A percentile compares a stretch with the other conserved stretches of the same genome.
Evolutionary conservation across 2,888 invertebrate genomes (phyloP).

Genomic region (Cephus rjabovi): DNA sequence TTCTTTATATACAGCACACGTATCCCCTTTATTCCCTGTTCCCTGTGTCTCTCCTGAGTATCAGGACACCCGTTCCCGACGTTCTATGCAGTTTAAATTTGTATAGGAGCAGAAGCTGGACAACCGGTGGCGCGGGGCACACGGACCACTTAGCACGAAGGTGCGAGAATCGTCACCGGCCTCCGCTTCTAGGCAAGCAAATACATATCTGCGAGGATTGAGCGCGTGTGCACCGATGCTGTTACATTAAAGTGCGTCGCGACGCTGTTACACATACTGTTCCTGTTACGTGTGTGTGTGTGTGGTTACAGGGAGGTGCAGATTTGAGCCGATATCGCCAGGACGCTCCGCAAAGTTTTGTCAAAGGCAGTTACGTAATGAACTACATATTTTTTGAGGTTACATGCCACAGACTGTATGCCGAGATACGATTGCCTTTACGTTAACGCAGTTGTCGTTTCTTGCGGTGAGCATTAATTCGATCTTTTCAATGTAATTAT

Average conservation of each 20-base stretch:
- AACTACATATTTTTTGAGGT: slow-evolving; percentile 28
- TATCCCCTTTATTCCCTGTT: not conserved
- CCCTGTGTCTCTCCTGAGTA: not conserved
- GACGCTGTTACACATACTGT: not conserved
- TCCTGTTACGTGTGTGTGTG: not conserved
- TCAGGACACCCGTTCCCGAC: slow-evolving; percentile 14
- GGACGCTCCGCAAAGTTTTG: slow-evolving; percentile 31
- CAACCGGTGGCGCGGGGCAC: slow-evolving; percentile 53
- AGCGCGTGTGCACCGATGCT: not conserved
- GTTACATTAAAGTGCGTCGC: not conserved
- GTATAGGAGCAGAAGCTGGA: slow-evolving; percentile 64
- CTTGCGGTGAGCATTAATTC: not conserved
- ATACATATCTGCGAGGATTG: slow-evolving; percentile 26
- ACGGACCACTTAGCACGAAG: slow-evolving; percentile 64
- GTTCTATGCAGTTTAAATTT: slow-evolving; percentile 61
- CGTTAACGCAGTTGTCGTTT: not conserved
- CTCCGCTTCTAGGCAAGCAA: slow-evolving; percentile 62
- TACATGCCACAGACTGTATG: not conserved
- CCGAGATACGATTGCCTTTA: not conserved
- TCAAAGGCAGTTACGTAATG: slow-evolving; percentile 44
- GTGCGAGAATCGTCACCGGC: slow-evolving; percentile 67
- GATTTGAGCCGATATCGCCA: slow-evolving; percentile 21
- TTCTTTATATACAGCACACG: not conserved
- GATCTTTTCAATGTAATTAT: not conserved
- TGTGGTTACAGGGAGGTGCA: not conserved